Percentiles rank a stretch among this genome's conserved stretches.
phyloP scores from a whole-genome alignment of 2,113 vertebrate species.

The Leptobrachium ailaonicum region DNA sequence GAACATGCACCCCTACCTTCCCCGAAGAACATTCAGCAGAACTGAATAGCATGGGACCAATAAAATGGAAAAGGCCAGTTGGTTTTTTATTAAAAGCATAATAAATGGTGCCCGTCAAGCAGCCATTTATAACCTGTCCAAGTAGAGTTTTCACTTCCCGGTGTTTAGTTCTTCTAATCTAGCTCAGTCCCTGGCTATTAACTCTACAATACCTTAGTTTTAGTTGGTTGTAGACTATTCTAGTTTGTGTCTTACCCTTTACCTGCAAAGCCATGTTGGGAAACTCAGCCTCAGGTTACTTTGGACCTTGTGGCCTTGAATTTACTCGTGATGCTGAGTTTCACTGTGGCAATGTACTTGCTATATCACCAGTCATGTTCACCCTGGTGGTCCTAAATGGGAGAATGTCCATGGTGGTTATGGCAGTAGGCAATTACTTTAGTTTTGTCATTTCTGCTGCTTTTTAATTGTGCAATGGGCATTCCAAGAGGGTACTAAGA shows the following conservation, averaged over 20 bases:
- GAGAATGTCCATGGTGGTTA: constrained; percentile 10
- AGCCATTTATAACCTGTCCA: constrained; percentile 80
- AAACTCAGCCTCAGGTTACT: background rate
- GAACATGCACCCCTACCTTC: constrained; percentile 57
- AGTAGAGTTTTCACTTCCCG: constrained; percentile 52
- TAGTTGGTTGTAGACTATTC: constrained; percentile 10
- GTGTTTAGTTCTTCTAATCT: constrained; percentile 46
- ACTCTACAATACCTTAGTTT: constrained; percentile 2
- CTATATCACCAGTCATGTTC: background rate
- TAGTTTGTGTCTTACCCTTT: constrained; percentile 13
- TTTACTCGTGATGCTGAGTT: background rate
- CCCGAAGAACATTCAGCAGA: constrained; percentile 68
- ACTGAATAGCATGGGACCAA: constrained; percentile 66
- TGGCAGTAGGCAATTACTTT: too few relatives aligned
- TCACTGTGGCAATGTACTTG: background rate
- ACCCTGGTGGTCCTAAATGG: background rate
- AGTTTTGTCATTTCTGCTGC: too few relatives aligned
- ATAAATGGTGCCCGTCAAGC: constrained; percentile 80
- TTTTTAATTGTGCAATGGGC: too few relatives aligned
- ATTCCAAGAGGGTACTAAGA: too few relatives aligned
- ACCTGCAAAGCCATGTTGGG: background rate
- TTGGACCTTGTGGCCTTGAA: background rate
- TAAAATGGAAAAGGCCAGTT: constrained; percentile 88
- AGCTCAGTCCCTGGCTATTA: constrained; percentile 33
- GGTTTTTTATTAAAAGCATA: constrained; percentile 73